These are phyloP conservation scores for Cheirogaleus major DNA, from an alignment of 2,797 vertebrate species.

Conservation along the genomic window DNA sequence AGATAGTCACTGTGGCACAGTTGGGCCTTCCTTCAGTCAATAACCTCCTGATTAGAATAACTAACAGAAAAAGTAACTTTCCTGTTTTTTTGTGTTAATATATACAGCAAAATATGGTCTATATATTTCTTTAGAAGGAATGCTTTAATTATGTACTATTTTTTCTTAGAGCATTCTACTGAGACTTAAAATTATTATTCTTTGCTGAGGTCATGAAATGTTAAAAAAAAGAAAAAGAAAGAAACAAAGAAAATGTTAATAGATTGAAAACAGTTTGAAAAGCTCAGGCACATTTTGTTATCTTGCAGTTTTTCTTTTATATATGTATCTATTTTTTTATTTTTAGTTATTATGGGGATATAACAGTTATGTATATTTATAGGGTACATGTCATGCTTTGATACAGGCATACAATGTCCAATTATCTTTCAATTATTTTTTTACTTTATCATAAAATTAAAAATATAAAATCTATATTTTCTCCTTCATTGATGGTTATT, in stretches of 20 bases:
- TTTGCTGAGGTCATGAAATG: neutral
- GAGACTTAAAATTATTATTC: neutral
- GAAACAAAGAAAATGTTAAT: neutral
- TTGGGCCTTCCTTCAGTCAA: neutral
- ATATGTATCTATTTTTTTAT: too few relatives aligned
- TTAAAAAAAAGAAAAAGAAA: neutral
- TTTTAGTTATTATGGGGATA: too few relatives aligned
- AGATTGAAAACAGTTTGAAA: neutral
- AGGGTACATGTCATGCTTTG: too few relatives aligned
- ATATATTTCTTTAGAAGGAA: neutral
- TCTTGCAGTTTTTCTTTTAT: neutral
- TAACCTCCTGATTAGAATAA: neutral
- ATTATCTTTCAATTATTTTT: conserved; percentile 8
- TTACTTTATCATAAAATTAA: neutral
- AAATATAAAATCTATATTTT: neutral
- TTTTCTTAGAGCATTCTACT: neutral
- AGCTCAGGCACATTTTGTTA: neutral
- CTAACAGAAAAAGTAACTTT: neutral
- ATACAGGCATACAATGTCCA: too few relatives aligned
- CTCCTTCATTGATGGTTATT: neutral
- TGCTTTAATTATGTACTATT: neutral
- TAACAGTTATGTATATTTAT: too few relatives aligned
- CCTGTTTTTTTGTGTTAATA: neutral
- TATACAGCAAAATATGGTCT: neutral
- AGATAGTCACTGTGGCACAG: neutral